A percentile compares a stretch with the other conserved stretches of the same genome.
phyloP scores from a whole-genome alignment of 2,113 vertebrate genomes.

The Lampris incognitus region DNA sequence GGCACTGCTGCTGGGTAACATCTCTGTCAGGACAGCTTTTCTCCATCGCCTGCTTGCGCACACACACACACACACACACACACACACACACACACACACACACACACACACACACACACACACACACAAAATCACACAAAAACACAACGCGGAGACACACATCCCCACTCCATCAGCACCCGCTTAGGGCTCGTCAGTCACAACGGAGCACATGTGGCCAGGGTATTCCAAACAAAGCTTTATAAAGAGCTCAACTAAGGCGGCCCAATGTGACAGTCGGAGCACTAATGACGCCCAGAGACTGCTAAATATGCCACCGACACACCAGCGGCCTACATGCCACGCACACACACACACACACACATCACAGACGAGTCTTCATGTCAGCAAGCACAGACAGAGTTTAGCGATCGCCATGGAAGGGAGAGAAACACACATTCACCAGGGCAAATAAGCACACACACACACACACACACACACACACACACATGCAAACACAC shows the following conservation, averaged over 20 bases:
- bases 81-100: slow-evolving; percentile 38
- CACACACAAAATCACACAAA: slow-evolving; percentile 35
- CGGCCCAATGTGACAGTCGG: slow-evolving; percentile 69
- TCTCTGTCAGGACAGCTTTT: slow-evolving; percentile 75
- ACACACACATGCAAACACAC: slow-evolving; percentile 53
- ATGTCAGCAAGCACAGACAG: slow-evolving; percentile 64
- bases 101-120: slow-evolving; percentile 40
- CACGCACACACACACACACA: slow-evolving; percentile 36
- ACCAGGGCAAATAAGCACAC: slow-evolving; percentile 29
- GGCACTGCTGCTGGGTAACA: slow-evolving; percentile 73
- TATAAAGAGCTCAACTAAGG: slow-evolving; percentile 81
- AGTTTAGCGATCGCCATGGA: slow-evolving; percentile 59
- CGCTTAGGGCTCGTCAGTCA: slow-evolving; percentile 78
- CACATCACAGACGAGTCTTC: slow-evolving; percentile 53
- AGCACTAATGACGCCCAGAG: slow-evolving; percentile 78
- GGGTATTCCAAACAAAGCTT: slow-evolving; percentile 82
- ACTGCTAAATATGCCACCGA: slow-evolving; percentile 77
- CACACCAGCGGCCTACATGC: slow-evolving; percentile 71
- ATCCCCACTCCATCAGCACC: slow-evolving; percentile 75
- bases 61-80: slow-evolving; percentile 36
- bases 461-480: background rate
- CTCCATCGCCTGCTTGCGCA: slow-evolving; percentile 70
- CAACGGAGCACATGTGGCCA: slow-evolving; percentile 78
- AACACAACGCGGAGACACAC: slow-evolving; percentile 20
- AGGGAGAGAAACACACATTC: slow-evolving; percentile 62